phyloP scores from a whole-genome alignment of 2,797 vertebrate species.

The Ctenosaura bakeri region DNA sequence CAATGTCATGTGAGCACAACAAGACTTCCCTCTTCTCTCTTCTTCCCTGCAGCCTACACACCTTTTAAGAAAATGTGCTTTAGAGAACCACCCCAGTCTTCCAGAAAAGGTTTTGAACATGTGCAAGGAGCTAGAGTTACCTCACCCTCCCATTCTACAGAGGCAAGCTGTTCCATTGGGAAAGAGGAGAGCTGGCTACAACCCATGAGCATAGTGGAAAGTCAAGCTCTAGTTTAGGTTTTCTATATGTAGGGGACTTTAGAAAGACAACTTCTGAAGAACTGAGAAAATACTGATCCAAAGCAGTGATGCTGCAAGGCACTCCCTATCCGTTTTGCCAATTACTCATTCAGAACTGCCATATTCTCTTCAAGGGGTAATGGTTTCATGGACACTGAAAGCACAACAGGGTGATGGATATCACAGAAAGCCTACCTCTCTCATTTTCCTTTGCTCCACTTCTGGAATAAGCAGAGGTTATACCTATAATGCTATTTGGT shows the following conservation, averaged over 20 bases:
- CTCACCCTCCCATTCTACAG: neutral
- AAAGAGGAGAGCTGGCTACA: neutral
- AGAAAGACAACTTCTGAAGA: slow-evolving; percentile 4
- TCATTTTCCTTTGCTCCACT: slow-evolving; percentile 90
- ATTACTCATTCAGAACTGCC: neutral
- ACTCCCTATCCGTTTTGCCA: neutral
- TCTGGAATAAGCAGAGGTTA: slow-evolving; percentile 94
- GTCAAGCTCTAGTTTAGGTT: slow-evolving; percentile 25
- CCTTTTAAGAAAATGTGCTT: neutral
- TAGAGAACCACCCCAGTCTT: neutral
- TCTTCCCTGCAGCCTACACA: neutral
- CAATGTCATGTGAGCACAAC: neutral
- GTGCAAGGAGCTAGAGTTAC: neutral
- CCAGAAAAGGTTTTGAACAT: neutral
- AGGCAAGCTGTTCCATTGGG: neutral
- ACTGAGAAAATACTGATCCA: slow-evolving; percentile 24
- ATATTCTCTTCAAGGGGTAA: neutral
- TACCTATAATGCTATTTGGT: slow-evolving; percentile 95
- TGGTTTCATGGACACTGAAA: slow-evolving; percentile 6
- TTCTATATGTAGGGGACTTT: neutral
- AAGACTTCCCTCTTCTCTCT: neutral
- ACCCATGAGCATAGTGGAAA: neutral
- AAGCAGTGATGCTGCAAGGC: neutral
- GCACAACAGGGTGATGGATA: neutral
- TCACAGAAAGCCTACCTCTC: slow-evolving; percentile 84